phyloP scores from a whole-genome alignment of 2,113 vertebrate genomes.

The Pungitius pungitius region DNA sequence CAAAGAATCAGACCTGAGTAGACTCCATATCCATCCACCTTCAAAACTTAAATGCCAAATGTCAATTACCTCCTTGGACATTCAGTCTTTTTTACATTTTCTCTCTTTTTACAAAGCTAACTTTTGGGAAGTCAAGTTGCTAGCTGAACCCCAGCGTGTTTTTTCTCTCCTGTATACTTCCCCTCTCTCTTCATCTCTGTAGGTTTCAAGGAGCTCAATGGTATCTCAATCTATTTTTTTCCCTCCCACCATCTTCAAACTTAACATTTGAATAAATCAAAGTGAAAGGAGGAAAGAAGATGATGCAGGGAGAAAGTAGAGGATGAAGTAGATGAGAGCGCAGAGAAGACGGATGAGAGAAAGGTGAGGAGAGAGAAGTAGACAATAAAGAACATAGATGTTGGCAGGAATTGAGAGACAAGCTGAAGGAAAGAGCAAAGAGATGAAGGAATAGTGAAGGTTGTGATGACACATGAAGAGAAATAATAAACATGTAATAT shows the following conservation, averaged over 20 bases:
- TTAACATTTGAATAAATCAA: constrained; percentile 64
- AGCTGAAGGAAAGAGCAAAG: constrained; percentile 6
- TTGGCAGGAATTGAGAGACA: constrained; percentile 27
- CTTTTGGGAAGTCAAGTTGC: constrained; percentile 38
- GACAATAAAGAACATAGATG: constrained; percentile 33
- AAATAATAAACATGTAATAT: constrained; percentile 43
- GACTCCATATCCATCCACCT: constrained; percentile 55
- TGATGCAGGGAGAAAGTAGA: constrained; percentile 29
- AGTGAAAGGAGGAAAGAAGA: constrained; percentile 40
- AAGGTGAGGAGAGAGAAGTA: constrained; percentile 14
- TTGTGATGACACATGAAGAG: constrained; percentile 35
- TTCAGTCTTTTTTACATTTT: constrained; percentile 36
- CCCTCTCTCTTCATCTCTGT: constrained; percentile 6
- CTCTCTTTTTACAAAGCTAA: constrained; percentile 6
- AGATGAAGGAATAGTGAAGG: constrained; percentile 16
- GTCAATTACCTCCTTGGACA: constrained; percentile 60
- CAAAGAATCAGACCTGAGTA: constrained; percentile 23
- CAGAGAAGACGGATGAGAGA: constrained; percentile 1
- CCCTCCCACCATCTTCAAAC: constrained; percentile 42
- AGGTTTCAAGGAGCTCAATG: constrained; percentile 43
- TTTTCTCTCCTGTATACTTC: constrained; percentile 22
- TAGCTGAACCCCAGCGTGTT: constrained; percentile 32
- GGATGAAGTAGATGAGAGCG: background rate
- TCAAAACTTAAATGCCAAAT: constrained; percentile 55
- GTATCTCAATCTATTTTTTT: constrained; percentile 21